Evolutionary conservation across 2,888 invertebrate species (phyloP).

Genomic region (Ypsolopha sequella): DNA sequence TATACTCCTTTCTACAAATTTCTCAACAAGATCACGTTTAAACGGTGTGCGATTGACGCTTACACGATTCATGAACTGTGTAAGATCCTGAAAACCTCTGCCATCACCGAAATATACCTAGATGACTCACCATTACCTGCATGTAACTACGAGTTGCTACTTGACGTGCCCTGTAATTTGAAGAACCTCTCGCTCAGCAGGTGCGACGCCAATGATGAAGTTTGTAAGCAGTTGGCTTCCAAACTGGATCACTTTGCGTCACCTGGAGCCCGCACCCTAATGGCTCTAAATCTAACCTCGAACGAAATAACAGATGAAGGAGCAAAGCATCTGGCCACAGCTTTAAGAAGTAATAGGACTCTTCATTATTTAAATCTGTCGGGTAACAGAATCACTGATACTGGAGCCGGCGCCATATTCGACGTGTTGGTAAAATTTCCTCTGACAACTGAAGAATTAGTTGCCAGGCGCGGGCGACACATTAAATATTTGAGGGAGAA

Average conservation of each 20-base stretch:
- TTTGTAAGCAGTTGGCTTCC: conserved; percentile 23
- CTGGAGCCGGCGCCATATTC: conserved; percentile 29
- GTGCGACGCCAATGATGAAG: conserved; percentile 31
- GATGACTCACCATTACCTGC: conserved; percentile 25
- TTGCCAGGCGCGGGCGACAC: conserved; percentile 16
- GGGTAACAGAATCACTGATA: conserved; percentile 33
- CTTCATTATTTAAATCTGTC: conserved; percentile 44
- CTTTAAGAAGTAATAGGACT: conserved; percentile 36
- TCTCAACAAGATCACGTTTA: conserved; percentile 24
- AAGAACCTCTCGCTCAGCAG: conserved; percentile 28
- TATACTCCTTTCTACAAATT: conserved; percentile 15
- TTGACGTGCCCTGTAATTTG: conserved; percentile 18
- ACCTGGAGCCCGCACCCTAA: conserved; percentile 24
- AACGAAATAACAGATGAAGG: conserved; percentile 43
- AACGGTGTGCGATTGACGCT: conserved; percentile 20
- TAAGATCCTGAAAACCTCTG: conserved; percentile 24
- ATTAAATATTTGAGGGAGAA: conserved; percentile 12
- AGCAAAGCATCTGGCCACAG: conserved; percentile 27
- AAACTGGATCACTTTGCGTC: conserved; percentile 17
- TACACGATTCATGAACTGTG: conserved; percentile 28
- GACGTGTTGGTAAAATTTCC: conserved; percentile 27
- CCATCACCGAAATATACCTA: conserved; percentile 31
- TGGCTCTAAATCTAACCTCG: conserved; percentile 35
- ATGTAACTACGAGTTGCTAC: conserved; percentile 24
- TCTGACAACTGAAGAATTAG: conserved; percentile 25